A percentile compares a stretch with the other conserved stretches of the same genome.
Evolutionary conservation across 2,113 vertebrate genomes (phyloP).

Genomic region (Halcyon malimbica): DNA sequence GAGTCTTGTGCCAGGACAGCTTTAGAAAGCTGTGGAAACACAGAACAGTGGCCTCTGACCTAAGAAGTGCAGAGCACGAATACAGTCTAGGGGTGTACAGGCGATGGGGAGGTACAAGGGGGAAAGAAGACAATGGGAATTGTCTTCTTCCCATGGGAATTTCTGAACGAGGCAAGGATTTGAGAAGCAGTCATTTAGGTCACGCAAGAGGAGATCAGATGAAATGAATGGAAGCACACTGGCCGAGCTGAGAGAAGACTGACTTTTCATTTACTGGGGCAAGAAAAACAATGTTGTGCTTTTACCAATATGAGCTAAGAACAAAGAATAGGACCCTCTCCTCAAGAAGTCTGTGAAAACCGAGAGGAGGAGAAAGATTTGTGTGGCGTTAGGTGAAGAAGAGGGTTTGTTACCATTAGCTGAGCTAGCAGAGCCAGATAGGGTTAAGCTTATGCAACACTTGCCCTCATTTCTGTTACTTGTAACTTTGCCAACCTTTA

Average conservation of each 20-base stretch:
- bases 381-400: neutral
- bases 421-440: neutral
- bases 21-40: neutral
- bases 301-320: neutral
- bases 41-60: neutral
- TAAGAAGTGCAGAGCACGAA: neutral
- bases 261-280: neutral
- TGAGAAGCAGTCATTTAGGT: neutral
- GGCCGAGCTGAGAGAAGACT: neutral
- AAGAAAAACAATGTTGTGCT: neutral
- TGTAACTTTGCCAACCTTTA: slow-evolving; percentile 26
- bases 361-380: neutral
- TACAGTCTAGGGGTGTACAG: neutral
- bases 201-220: neutral
- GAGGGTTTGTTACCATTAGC: neutral
- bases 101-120: neutral
- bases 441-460: slow-evolving; percentile 28
- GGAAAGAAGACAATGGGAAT: neutral
- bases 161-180: neutral
- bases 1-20: neutral
- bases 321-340: neutral
- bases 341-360: neutral
- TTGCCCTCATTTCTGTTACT: slow-evolving; percentile 17
- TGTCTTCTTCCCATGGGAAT: neutral
- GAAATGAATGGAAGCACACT: neutral